These are phyloP conservation scores for Papilio protenor DNA, from an alignment of 2,888 invertebrate genomes.

Conservation along the genomic window DNA sequence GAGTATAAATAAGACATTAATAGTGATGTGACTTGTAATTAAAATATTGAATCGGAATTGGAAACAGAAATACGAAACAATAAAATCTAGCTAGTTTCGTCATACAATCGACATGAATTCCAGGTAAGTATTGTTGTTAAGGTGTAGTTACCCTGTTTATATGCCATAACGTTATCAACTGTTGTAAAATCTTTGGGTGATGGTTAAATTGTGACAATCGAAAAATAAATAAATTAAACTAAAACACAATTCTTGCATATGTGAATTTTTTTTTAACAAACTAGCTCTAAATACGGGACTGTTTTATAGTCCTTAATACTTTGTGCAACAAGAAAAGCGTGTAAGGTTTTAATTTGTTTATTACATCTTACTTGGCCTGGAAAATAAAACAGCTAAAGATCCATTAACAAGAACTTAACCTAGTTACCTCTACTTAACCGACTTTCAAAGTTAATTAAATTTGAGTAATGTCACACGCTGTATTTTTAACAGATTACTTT, in stretches of 20 bases:
- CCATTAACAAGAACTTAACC: conserved; percentile 30
- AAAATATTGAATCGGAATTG: background rate
- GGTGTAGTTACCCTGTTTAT: too few species aligned
- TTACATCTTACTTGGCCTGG: background rate
- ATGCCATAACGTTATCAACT: too few species aligned
- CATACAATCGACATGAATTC: background rate
- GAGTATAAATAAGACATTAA: background rate
- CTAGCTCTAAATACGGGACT: too few species aligned
- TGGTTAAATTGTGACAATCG: too few species aligned
- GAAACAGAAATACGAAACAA: background rate
- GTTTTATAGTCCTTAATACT: background rate
- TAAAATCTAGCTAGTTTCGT: background rate
- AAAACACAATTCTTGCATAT: too few species aligned
- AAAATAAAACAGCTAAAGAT: conserved; percentile 9
- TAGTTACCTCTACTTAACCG: conserved; percentile 20
- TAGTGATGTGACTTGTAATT: conserved; percentile 2
- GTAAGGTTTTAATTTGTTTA: background rate
- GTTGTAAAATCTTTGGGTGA: too few species aligned
- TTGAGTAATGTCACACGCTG: background rate
- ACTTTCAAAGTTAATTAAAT: conserved; percentile 13
- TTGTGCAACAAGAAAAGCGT: background rate
- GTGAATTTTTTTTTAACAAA: too few species aligned
- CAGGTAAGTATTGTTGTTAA: background rate
- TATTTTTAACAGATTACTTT: background rate
- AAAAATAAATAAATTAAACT: too few species aligned